Evolutionary conservation across 1,140 invertebrate species (phyloP).

Genomic region (Conus ventricosus): DNA sequence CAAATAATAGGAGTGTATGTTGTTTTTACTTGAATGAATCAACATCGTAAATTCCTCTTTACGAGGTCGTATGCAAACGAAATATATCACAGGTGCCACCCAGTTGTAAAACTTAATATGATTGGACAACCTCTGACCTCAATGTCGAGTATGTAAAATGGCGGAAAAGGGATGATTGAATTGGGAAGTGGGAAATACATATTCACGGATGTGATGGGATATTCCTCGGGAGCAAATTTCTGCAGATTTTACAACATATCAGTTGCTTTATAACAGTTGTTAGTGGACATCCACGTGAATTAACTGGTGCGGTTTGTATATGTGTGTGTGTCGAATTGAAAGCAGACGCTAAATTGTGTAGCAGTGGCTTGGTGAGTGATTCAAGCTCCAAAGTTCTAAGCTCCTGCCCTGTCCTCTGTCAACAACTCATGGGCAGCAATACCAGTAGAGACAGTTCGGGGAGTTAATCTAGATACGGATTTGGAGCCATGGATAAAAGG

Average conservation of each 20-base stretch:
- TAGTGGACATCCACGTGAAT: neutral
- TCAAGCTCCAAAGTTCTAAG: neutral
- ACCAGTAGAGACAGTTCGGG: neutral
- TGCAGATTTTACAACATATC: neutral
- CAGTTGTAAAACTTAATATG: constrained; percentile 33
- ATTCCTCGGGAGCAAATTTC: neutral
- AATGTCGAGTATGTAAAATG: constrained; percentile 43
- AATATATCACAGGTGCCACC: constrained; percentile 23
- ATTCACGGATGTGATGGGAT: neutral
- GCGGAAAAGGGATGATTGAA: constrained; percentile 46
- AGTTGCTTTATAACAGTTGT: neutral
- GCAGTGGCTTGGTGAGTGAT: no score
- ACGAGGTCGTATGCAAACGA: neutral
- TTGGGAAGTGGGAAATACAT: constrained; percentile 9
- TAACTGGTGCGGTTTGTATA: neutral
- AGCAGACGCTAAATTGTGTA: neutral
- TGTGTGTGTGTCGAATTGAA: neutral
- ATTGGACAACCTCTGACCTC: constrained; percentile 48
- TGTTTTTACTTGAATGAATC: neutral
- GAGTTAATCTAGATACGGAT: neutral
- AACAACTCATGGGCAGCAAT: neutral
- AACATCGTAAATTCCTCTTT: neutral
- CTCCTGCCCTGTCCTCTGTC: neutral
- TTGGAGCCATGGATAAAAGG: neutral
- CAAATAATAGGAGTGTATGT: neutral